Base-by-base conservation (phyloP, 2,797 vertebrate species). In the Neostethus bicornis region DNA sequence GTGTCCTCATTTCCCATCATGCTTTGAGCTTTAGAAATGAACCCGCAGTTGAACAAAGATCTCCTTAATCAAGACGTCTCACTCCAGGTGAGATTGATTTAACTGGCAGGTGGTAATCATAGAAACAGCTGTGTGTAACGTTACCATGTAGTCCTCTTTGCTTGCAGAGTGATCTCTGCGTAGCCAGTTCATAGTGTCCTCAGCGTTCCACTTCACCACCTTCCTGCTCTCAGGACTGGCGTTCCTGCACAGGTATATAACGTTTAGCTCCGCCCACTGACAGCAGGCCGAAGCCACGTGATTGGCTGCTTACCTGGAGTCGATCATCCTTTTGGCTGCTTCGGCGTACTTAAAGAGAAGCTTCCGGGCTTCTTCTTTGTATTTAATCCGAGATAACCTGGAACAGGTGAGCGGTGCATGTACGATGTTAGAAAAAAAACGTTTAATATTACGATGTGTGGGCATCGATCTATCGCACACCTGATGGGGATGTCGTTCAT, bases 401-500 rank as follows among this genome's bases (percentile, higher is more conserved):
- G 61, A 44, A 76, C 28, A 17, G 35, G 53, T 13, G 7, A 0
- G 19, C 5, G 16, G 53, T 53, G 53, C 58, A 5, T 13, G 45
- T 1, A 10, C 14, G 8, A 28, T 52, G 43, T 42, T 11, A 31
- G 29, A 31, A 28, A 28, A n/a, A n/a, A n/a, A n/a, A n/a, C n/a
- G n/a, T n/a, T n/a, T n/a, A n/a, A n/a, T n/a, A n/a, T n/a, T n/a
- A n/a, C n/a, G n/a, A n/a, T n/a, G n/a, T n/a, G n/a, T n/a, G n/a
- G n/a, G n/a, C n/a, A n/a, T 10, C 29, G 11, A 11, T 11, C 28
- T 2, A 8, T 28, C 26, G n/a, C 8, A 8, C 43, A 99, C 97
- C 97, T 96, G 90, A 99, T 98, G 66, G 97, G 97, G 84, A 99
- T 97, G 90, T 99, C 96, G 20, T 98, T 98, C 96, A 99, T 98